phyloP scores from a whole-genome alignment of 2,797 vertebrate genomes.

The Hafferia zeledoni region DNA sequence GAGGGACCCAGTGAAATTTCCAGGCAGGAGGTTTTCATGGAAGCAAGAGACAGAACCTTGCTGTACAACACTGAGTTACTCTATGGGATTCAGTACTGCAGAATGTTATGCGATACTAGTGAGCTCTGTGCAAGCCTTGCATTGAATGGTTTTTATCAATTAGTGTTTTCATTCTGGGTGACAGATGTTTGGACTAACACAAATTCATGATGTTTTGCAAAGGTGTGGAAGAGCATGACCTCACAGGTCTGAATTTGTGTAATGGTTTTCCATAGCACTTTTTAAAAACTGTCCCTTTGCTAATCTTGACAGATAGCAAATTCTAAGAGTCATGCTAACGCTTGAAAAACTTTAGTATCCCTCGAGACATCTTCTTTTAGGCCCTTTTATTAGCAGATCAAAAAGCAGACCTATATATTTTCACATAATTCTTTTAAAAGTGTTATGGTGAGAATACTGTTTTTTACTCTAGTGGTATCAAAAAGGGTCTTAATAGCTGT shows the following conservation, averaged over 20 bases:
- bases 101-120: background rate
- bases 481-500: background rate
- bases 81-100: background rate
- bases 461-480: background rate
- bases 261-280: background rate
- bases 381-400: background rate
- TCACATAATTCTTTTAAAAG: slow-evolving; percentile 21
- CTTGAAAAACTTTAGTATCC: background rate
- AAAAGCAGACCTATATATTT: slow-evolving; percentile 40
- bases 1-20: background rate
- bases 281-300: background rate
- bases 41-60: background rate
- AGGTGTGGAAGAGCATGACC: background rate
- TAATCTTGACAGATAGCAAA: background rate
- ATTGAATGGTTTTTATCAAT: background rate
- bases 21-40: background rate
- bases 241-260: background rate
- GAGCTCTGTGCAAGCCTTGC: background rate
- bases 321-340: background rate
- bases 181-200: background rate
- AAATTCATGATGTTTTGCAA: background rate
- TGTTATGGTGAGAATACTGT: slow-evolving; percentile 11
- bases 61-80: background rate
- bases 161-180: slow-evolving; percentile 11
- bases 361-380: background rate